Evolutionary conservation across 2,797 vertebrate genomes (phyloP), one percentile per base, ranked within the genome.

Genomic region (Apogon hyalosoma): DNA sequence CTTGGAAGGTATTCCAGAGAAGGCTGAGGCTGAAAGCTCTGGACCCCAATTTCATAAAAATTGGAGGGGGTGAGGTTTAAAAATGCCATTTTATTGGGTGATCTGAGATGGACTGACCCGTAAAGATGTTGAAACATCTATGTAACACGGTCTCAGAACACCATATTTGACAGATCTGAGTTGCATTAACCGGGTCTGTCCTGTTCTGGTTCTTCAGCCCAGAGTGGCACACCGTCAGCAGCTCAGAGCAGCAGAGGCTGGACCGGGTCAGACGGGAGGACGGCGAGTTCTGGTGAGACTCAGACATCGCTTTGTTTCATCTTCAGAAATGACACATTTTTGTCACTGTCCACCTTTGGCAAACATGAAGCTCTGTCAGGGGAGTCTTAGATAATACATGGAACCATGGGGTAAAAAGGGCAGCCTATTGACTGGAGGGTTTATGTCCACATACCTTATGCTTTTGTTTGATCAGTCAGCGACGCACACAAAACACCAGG

Each of bases 241-340:
- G 9, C 0, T 79, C 77, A 56, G 92, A 94, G 68, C 92, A 94
- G 79, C 56, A 21, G 3, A 67, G 91, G 6, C 62, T 93, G 38
- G 61, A 40, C 1, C 61, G 87, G 46, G 87, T 91, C 0, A 47
- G 21, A 0, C 71, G 64, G 40, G 91, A 93, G 15, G 94, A 95
- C 14, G 94, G 94, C 1, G 94, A 95, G 77, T 95, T 95, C 89
- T 95, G 94, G 94, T 94, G 77, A 86, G 87, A 28, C 24, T 85
- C 14, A 8, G 11, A 10, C 11, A 1, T 18, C 3, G 7, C 24
- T 28, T 28, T 28, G 24, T 28, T 28, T 28, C 33, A 36, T 10
- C 33, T 58, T 45, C n/a, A 45, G 18, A 18, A 14, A 33, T 24
- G 5, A 14, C 42, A 15, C 31, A 15, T 52, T 14, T 13, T 40